A percentile compares a stretch with the other conserved stretches of the same genome.
Evolutionary conservation across 2,888 invertebrate species (phyloP).

Genomic region (Philonicus albiceps): DNA sequence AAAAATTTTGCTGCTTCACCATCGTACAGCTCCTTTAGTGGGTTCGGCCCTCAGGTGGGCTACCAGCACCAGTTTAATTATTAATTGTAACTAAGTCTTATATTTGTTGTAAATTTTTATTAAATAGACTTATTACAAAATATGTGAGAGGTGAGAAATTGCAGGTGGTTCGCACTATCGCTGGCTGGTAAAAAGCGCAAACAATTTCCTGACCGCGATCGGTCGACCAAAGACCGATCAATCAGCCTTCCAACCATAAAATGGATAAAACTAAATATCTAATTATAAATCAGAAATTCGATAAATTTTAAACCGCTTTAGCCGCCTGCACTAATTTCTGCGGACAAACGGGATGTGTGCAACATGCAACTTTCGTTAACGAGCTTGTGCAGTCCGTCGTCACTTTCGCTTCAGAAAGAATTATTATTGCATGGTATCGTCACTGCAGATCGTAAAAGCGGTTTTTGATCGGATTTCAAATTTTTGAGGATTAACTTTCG

Average conservation of each 20-base stretch:
- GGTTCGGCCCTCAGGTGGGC: background rate
- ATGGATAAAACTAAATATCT: background rate
- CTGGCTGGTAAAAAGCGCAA: background rate
- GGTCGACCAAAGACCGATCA: background rate
- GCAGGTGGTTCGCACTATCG: background rate
- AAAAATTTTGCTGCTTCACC: background rate
- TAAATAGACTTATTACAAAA: background rate
- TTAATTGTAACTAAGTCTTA: conserved; percentile 1
- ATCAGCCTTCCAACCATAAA: background rate
- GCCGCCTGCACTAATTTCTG: background rate
- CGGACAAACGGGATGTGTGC: background rate
- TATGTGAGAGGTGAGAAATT: background rate
- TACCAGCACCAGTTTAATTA: conserved; percentile 1
- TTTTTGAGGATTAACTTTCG: background rate
- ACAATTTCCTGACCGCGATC: background rate
- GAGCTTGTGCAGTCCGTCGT: background rate
- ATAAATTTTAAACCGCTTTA: background rate
- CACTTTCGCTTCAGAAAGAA: background rate
- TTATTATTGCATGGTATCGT: background rate
- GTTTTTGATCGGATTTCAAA: background rate
- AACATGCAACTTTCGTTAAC: background rate
- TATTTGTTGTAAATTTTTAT: conserved; percentile 10
- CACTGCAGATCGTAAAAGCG: background rate
- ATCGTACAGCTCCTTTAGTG: background rate
- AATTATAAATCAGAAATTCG: background rate